Percentiles rank a stretch among this genome's conserved stretches.
phyloP scores from a whole-genome alignment of 2,113 vertebrate species.

The Eupsittula cactorum region DNA sequence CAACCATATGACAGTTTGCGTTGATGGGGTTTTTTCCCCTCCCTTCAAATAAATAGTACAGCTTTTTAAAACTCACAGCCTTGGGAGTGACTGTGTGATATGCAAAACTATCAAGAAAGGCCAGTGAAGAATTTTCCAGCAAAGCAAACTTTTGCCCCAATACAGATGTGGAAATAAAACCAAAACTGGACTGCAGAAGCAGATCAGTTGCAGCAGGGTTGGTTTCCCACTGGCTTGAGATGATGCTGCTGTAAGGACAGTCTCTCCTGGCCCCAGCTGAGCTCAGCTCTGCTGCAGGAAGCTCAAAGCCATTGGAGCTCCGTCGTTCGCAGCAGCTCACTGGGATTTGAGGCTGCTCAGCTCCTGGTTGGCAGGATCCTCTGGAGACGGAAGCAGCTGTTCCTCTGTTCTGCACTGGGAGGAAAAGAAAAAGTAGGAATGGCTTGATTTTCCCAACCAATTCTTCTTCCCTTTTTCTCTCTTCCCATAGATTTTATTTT shows the following conservation, averaged over 20 bases:
- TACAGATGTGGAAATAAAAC: background rate
- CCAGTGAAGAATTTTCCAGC: background rate
- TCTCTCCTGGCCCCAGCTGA: background rate
- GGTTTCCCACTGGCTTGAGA: fast-evolving
- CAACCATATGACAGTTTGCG: background rate
- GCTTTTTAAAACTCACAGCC: background rate
- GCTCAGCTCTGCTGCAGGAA: background rate
- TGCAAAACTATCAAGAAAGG: background rate
- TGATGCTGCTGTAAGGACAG: background rate
- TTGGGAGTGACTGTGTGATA: background rate
- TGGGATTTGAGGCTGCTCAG: slow-evolving; percentile 5
- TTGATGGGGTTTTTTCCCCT: background rate
- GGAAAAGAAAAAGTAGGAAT: background rate
- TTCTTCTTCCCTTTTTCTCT: background rate
- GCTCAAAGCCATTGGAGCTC: background rate
- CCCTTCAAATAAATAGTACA: background rate
- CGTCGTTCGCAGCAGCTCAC: background rate
- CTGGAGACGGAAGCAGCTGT: slow-evolving; percentile 31
- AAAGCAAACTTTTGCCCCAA: background rate
- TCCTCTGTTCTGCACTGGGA: background rate
- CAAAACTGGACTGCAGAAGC: background rate
- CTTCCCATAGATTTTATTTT: background rate
- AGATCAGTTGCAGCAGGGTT: background rate
- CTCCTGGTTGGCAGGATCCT: background rate
- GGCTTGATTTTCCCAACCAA: background rate